phyloP scores from a whole-genome alignment of 92 coral and sea anemone species.

The Umimayanthus kanabou region DNA sequence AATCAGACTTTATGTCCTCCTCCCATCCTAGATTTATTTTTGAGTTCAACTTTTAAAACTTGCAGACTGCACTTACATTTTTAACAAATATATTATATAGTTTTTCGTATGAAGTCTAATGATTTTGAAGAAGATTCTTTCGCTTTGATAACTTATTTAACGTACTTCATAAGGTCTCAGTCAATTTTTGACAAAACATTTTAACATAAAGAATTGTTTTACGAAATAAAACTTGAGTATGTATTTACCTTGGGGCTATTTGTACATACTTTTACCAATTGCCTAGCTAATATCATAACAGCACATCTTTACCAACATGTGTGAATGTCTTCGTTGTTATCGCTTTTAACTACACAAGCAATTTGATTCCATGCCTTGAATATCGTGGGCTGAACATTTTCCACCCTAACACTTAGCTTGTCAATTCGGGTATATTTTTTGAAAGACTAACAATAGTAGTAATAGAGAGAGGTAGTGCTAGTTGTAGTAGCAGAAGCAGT shows the following conservation, averaged over 20 bases:
- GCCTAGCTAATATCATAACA: not conserved
- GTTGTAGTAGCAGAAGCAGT: not conserved
- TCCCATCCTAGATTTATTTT: not conserved
- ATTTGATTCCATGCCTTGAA: too few species aligned
- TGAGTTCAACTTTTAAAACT: not conserved
- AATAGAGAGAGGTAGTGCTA: not conserved
- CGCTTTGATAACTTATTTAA: not conserved
- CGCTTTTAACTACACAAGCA: too few species aligned
- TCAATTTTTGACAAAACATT: not conserved
- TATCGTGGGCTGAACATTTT: not conserved
- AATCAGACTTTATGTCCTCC: not conserved
- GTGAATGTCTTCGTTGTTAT: too few species aligned
- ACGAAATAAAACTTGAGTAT: too few species aligned
- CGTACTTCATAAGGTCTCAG: not conserved
- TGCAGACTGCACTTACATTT: not conserved
- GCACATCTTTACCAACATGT: not conserved
- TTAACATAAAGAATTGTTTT: too few species aligned
- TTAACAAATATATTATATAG: too few species aligned
- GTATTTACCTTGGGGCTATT: not conserved
- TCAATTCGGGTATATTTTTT: too few species aligned
- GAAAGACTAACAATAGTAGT: not conserved
- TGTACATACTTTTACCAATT: not conserved
- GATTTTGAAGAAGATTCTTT: too few species aligned
- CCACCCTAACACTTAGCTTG: too few species aligned
- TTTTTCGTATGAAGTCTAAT: not conserved